Evolutionary conservation across 1,140 invertebrate genomes (phyloP), one percentile per base, ranked within the genome.

Genomic region (Glomeris maerens): DNA sequence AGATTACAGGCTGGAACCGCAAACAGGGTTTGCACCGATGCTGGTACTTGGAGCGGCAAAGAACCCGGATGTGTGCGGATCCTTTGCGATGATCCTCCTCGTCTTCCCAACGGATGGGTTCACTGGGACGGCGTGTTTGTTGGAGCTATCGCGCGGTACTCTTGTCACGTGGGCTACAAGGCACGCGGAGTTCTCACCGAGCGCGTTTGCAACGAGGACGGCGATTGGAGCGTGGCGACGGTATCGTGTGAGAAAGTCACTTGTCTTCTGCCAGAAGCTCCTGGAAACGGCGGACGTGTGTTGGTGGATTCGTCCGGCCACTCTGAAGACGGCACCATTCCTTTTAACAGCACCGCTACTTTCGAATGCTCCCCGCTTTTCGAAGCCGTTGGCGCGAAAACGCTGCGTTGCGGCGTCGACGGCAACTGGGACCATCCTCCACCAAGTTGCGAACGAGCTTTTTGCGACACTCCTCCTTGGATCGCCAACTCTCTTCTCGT

Each of bases 11-110:
- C n/a, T 3, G 70, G 70, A 0, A 47, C 58, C 23, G 48, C 50
- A 0, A 61, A 58, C 1, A 52, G 61, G 20, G 60, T 62, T 27
- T 72, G 70, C 47, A 62, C 58, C 25, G 63, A 64, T 29, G 52
- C 57, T 38, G 68, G 68, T 3, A 55, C 55, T 13, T 72, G 70
- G 70, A 62, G 62, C 21, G 59, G 53, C 0, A 47, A 58, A 25
- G 47, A 41, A 7, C 57, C 59, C 2, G 56, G 58, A 44, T 60
- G 59, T 45, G n/a, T n/a, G n/a, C n/a, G n/a, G n/a, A n/a, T n/a
- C n/a, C n/a, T n/a, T n/a, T n/a, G n/a, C n/a, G n/a, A n/a, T 4
- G 13, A 14, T 21, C 31, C 21, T 23, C n/a, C 23, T 14, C 40
- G 36, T 36, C 13, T 50, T 1, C 7, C 10, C 3, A 49, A 23